Evolutionary conservation across 2,113 vertebrate species (phyloP).

Genomic region (Nesogale talazaci): DNA sequence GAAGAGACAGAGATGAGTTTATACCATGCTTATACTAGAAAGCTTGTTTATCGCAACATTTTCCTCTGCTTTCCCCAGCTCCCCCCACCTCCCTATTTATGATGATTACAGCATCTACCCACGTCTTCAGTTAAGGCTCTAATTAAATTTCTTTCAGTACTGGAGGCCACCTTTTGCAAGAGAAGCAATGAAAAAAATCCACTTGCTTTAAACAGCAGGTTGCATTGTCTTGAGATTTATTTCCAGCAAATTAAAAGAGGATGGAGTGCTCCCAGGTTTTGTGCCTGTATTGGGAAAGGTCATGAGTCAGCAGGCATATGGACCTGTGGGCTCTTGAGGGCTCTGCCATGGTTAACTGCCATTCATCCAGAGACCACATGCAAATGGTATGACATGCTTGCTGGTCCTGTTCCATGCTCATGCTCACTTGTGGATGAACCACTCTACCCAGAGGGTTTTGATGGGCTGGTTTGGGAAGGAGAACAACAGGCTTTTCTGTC

Average conservation of each 20-base stretch:
- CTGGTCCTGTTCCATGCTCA: not conserved
- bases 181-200: not conserved
- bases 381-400: not conserved
- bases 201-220: not conserved
- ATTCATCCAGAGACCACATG: not conserved
- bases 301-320: not conserved
- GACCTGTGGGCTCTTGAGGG: not conserved
- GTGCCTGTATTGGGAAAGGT: not conserved
- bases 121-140: not conserved
- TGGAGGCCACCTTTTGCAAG: not conserved
- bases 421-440: not conserved
- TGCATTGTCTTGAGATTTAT: not conserved
- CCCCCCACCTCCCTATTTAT: not conserved
- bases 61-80: too few relatives aligned
- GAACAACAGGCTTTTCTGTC: not conserved
- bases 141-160: not conserved
- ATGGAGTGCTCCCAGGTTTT: not conserved
- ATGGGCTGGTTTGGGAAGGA: not conserved
- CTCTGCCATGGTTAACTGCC: not conserved
- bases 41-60: not conserved
- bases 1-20: not conserved
- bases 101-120: not conserved
- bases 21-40: not conserved
- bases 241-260: constrained; percentile 8
- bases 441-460: not conserved